Evolutionary conservation across 2,888 invertebrate species (phyloP).

Genomic region (Polylopha cassiicola): DNA sequence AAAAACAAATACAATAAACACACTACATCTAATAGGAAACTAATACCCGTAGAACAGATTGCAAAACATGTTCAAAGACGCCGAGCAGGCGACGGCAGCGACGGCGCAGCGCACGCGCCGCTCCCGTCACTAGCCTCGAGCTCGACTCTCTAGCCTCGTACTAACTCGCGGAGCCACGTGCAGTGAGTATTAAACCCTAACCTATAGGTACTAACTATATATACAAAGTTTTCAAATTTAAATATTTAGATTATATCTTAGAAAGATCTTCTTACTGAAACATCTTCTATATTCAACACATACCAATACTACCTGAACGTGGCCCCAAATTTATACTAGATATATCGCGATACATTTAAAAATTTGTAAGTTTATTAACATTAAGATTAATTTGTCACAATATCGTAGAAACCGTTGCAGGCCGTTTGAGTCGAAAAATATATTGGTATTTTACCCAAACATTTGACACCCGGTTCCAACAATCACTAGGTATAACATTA

Average conservation of each 20-base stretch:
- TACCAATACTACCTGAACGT: constrained; percentile 37
- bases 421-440: neutral
- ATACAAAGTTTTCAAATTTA: constrained; percentile 18
- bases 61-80: constrained; percentile 47
- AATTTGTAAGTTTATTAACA: constrained; percentile 19
- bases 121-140: neutral
- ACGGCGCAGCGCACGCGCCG: neutral
- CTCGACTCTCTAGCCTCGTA: no score
- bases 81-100: constrained; percentile 26
- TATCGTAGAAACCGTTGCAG: neutral
- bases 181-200: constrained; percentile 11
- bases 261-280: constrained; percentile 18
- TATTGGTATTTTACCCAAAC: neutral
- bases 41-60: constrained; percentile 78
- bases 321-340: constrained; percentile 27
- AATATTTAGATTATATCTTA: constrained; percentile 19
- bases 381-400: constrained; percentile 11
- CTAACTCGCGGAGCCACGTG: constrained; percentile 11
- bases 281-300: constrained; percentile 21
- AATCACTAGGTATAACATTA: constrained; percentile 4
- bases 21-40: constrained; percentile 75
- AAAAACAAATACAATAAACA: constrained; percentile 65
- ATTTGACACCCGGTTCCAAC: constrained; percentile 6
- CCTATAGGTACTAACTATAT: constrained; percentile 12
- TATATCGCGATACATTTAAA: constrained; percentile 16